Base-by-base conservation (phyloP, 2,113 vertebrate genomes). In the Nymphicus hollandicus region DNA sequence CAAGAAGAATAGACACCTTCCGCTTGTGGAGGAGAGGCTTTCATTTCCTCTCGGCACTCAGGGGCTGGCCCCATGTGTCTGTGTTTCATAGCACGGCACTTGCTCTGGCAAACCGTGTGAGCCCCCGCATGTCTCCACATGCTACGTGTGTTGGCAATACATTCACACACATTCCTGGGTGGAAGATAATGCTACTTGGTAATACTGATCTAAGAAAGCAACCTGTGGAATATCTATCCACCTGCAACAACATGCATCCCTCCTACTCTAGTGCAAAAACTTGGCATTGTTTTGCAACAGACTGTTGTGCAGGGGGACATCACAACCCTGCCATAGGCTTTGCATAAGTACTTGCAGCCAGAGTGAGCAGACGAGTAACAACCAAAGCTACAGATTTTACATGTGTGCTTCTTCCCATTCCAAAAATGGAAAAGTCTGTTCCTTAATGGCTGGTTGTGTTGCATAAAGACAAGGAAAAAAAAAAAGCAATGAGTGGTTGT, bases 111-210 rank as follows among this genome's bases (percentile, higher is more conserved):
- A 23, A 35, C 4, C 1, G 0, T 6, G 70, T 0, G 39, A 73
- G 71, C 27, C 8, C 19, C 29, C 0, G 4, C 47, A 0, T 4
- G 46, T 23, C 24, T 41, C 46, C 0, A 1, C 18, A 0, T 8
- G 53, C 81, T 33, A 4, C 7, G 0, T 24, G 24, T 7, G 3
- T 2, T 11, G 31, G 43, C 10, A 4, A 17, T 1, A 1, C 19
- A 1, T 20, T 35, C 41, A 11, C 13, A 11, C 31, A 0, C 39
- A 7, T 22, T 69, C 47, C 76, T 77, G 74, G 23, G 4, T 55
- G 61, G 28, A 52, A 53, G 13, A n/a, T 37, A 27, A 12, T 65
- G 5, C 47, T 24, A n/a, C 7, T 44, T 33, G 37, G 18, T 31
- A 13, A 53, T 12, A 19, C 0, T 4, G 37, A 49, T 11, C 56